Percentiles rank a stretch among this genome's conserved stretches.
phyloP scores from a whole-genome alignment of 1,140 invertebrate species.

The Sinella curviseta region DNA sequence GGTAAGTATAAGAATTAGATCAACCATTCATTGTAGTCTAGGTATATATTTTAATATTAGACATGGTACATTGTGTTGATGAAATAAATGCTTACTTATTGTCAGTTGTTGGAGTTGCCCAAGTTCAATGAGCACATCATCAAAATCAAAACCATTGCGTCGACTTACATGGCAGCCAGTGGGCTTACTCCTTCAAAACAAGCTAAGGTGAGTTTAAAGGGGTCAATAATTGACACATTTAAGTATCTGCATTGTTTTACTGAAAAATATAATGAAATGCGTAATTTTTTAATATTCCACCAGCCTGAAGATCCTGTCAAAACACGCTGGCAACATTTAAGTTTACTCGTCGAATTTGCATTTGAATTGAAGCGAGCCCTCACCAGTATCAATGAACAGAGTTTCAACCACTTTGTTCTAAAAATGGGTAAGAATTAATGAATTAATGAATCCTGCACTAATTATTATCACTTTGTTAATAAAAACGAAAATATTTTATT shows the following conservation, averaged over 20 bases:
- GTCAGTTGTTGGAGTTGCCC: conserved; percentile 76
- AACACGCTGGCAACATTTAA: conserved; percentile 80
- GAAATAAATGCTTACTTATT: background rate
- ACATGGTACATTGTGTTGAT: background rate
- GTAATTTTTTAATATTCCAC: conserved; percentile 34
- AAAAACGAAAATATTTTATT: background rate
- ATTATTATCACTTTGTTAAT: conserved; percentile 29
- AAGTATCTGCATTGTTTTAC: background rate
- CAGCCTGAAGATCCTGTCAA: conserved; percentile 68
- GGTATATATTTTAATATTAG: background rate
- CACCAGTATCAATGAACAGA: conserved; percentile 89
- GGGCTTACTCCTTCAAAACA: conserved; percentile 75
- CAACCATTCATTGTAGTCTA: conserved; percentile 7
- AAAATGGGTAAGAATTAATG: conserved; percentile 69
- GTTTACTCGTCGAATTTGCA: conserved; percentile 83
- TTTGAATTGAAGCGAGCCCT: conserved; percentile 84
- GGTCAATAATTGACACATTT: background rate
- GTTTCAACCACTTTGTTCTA: conserved; percentile 91
- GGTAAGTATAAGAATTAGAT: conserved; percentile 62
- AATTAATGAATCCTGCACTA: no score
- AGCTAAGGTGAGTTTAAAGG: conserved; percentile 60
- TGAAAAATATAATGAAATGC: background rate
- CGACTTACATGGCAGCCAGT: conserved; percentile 96
- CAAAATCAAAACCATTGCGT: conserved; percentile 93
- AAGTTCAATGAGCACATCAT: conserved; percentile 83